Percentiles rank a stretch among this genome's conserved stretches.
These are phyloP conservation scores for Vannuccia rotundouncinata DNA, from an alignment of 2,888 invertebrate species.

Conservation along the genomic window DNA sequence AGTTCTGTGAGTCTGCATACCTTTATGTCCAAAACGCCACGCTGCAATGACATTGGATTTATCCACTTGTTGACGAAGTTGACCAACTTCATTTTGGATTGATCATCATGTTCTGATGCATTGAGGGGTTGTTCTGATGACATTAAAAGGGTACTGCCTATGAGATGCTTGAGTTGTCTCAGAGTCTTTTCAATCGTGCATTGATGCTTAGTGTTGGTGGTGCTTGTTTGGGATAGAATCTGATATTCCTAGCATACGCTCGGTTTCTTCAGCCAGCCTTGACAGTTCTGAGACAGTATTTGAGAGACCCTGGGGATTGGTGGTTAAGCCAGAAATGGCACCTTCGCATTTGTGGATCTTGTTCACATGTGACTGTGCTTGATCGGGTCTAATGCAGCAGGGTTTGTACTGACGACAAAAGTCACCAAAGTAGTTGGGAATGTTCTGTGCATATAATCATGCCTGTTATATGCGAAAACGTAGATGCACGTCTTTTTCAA, in stretches of 20 bases:
- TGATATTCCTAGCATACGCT: conserved; percentile 24
- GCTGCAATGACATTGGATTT: not conserved
- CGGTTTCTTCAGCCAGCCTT: conserved; percentile 37
- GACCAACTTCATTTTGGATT: not conserved
- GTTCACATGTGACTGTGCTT: conserved; percentile 39
- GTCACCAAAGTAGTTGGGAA: conserved; percentile 36
- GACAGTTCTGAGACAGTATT: conserved; percentile 32
- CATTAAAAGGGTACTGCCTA: conserved; percentile 3
- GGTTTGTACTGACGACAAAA: conserved; percentile 23
- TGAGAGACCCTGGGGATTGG: conserved; percentile 16
- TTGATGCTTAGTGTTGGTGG: not conserved
- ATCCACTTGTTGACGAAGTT: not conserved
- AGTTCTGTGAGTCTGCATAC: too few species aligned
- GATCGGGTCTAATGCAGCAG: conserved; percentile 25
- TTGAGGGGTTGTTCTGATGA: not conserved
- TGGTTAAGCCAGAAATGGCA: conserved; percentile 38
- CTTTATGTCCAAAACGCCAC: too few species aligned
- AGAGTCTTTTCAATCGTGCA: conserved; percentile 6
- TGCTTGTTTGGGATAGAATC: not conserved
- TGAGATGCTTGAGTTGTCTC: not conserved
- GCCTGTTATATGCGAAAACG: conserved; percentile 36
- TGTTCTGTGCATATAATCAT: conserved; percentile 36
- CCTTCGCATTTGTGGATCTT: conserved; percentile 34
- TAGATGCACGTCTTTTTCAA: conserved; percentile 35
- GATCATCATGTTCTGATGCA: conserved; percentile 11